A percentile compares a stretch with the other conserved stretches of the same genome.
phyloP scores from a whole-genome alignment of 2,113 vertebrate genomes.

The Pygoscelis antarcticus region DNA sequence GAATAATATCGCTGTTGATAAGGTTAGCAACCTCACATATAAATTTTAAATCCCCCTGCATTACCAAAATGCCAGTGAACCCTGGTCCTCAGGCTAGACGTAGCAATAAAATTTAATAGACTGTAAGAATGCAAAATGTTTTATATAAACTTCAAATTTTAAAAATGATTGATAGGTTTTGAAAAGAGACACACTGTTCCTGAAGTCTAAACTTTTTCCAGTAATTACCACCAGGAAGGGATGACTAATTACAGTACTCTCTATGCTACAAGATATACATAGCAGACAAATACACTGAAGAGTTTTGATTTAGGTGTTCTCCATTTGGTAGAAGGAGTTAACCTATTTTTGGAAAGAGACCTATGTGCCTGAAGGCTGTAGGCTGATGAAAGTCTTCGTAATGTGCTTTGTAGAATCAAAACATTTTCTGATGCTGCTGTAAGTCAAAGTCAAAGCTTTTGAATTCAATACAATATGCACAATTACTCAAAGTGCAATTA shows the following conservation, averaged over 20 bases:
- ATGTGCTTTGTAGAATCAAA: slow-evolving; percentile 35
- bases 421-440: slow-evolving; percentile 40
- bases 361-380: slow-evolving; percentile 39
- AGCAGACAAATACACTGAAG: slow-evolving; percentile 36
- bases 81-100: not conserved
- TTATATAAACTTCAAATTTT: slow-evolving; percentile 7
- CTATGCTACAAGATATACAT: not conserved
- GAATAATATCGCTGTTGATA: not conserved
- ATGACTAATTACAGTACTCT: slow-evolving; percentile 30
- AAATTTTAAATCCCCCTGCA: not conserved
- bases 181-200: slow-evolving; percentile 14
- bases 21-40: not conserved
- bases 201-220: slow-evolving; percentile 28
- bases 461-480: slow-evolving; percentile 3
- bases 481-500: slow-evolving; percentile 43
- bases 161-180: slow-evolving; percentile 18
- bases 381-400: slow-evolving; percentile 9
- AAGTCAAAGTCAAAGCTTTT: slow-evolving; percentile 48
- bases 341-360: slow-evolving; percentile 53
- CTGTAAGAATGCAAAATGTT: not conserved
- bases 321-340: slow-evolving; percentile 30
- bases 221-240: slow-evolving; percentile 12
- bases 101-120: not conserved
- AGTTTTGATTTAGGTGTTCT: slow-evolving; percentile 49
- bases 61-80: not conserved